phyloP scores from a whole-genome alignment of 2,888 invertebrate species.

The Thymelicus acteon region DNA sequence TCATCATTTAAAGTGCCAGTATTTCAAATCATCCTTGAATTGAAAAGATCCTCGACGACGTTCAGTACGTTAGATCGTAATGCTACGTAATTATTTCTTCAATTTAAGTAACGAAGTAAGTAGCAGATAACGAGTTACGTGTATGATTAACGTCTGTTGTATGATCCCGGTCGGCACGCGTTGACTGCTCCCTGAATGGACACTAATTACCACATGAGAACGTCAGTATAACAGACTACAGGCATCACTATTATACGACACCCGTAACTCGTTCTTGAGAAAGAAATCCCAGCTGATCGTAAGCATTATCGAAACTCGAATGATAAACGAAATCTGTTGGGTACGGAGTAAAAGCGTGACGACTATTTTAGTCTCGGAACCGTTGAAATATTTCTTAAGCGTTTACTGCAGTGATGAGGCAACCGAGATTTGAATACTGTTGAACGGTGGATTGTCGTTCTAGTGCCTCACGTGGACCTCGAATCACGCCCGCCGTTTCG shows the following conservation, averaged over 20 bases:
- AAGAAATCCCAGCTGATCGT: constrained; percentile 56
- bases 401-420: constrained; percentile 62
- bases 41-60: constrained; percentile 15
- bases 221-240: constrained; percentile 58
- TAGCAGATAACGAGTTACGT: constrained; percentile 47
- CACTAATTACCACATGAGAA: constrained; percentile 71
- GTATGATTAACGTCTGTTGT: constrained; percentile 53
- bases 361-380: constrained; percentile 43
- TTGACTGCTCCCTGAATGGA: constrained; percentile 65
- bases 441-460: constrained; percentile 63
- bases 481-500: constrained; percentile 31
- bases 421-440: constrained; percentile 63
- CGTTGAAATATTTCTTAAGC: constrained; percentile 51
- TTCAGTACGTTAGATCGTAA: background rate
- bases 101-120: constrained; percentile 22
- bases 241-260: constrained; percentile 55
- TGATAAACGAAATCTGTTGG: constrained; percentile 40
- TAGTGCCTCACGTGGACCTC: constrained; percentile 65
- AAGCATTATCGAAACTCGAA: constrained; percentile 51
- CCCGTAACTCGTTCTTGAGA: constrained; percentile 64
- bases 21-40: constrained; percentile 26
- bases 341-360: constrained; percentile 59
- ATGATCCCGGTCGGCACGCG: constrained; percentile 67
- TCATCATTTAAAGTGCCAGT: constrained; percentile 26
- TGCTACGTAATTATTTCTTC: constrained; percentile 12